Conservation (phyloP, 2,797 vertebrate species). For the Odontamblyopus lacepedii region DNA sequence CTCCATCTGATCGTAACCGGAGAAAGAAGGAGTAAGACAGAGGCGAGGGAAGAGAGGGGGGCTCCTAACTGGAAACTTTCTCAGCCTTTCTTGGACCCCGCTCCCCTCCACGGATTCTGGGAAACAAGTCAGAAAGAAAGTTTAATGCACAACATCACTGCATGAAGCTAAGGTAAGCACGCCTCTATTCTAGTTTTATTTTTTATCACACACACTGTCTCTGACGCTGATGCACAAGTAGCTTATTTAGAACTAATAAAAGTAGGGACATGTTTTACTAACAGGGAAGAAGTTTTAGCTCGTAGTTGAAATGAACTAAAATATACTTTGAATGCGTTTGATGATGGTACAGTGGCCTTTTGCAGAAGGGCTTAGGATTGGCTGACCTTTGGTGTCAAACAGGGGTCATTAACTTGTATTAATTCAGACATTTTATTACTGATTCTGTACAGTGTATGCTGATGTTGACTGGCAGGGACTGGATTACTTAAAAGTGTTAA, state of each 20-base stretch:
- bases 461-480: background rate
- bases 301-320: background rate
- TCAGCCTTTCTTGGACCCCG: constrained; percentile 58
- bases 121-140: constrained; percentile 56
- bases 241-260: too few species aligned
- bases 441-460: background rate
- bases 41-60: constrained; percentile 35
- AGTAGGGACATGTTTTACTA: too few species aligned
- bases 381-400: constrained; percentile 18
- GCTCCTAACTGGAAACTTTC: constrained; percentile 74
- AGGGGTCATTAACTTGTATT: background rate
- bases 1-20: constrained; percentile 66
- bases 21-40: constrained; percentile 26
- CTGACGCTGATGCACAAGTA: too few species aligned
- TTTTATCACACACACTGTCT: too few species aligned
- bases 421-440: background rate
- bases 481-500: background rate
- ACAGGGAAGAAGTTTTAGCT: too few species aligned
- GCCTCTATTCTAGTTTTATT: too few species aligned
- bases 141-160: constrained; percentile 69
- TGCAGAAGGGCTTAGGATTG: background rate
- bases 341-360: background rate
- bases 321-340: background rate
- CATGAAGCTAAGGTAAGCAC: constrained; percentile 65
- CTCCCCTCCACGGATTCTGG: constrained; percentile 63